These are phyloP conservation scores for Drosophila elegans DNA, from an alignment of 1,140 invertebrate genomes.

Conservation along the genomic window DNA sequence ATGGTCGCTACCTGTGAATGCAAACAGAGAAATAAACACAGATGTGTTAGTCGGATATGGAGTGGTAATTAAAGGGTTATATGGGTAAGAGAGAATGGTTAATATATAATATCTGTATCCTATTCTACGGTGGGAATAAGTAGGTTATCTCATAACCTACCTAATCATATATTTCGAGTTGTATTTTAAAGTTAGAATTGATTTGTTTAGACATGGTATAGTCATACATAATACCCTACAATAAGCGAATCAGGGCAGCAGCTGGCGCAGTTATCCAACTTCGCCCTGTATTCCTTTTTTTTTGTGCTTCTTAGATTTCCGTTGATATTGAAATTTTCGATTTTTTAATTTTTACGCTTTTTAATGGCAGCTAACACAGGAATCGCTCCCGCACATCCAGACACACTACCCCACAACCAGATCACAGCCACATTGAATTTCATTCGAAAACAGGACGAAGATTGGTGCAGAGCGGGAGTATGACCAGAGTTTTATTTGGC, in stretches of 20 bases:
- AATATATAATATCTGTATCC: neutral
- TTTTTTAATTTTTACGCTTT: slow-evolving; percentile 78
- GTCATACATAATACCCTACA: too few species aligned
- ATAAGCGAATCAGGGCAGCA: slow-evolving; percentile 27
- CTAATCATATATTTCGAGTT: too few species aligned
- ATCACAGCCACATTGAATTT: slow-evolving; percentile 68
- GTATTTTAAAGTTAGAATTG: too few species aligned
- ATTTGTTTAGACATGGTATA: too few species aligned
- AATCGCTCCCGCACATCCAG: slow-evolving; percentile 15
- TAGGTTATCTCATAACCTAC: too few species aligned
- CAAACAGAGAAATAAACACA: slow-evolving; percentile 51
- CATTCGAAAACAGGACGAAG: slow-evolving; percentile 22
- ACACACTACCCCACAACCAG: slow-evolving; percentile 25
- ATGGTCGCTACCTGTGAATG: slow-evolving; percentile 87
- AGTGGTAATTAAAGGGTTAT: slow-evolving; percentile 1
- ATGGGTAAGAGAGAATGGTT: neutral
- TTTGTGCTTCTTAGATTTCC: slow-evolving; percentile 19
- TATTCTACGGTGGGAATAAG: too few species aligned
- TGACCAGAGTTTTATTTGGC: slow-evolving; percentile 42
- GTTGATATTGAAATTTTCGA: slow-evolving; percentile 74
- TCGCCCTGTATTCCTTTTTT: slow-evolving; percentile 22
- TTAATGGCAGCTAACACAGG: slow-evolving; percentile 57
- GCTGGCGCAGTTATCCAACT: slow-evolving; percentile 4
- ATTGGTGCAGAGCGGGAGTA: neutral
- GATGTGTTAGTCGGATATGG: slow-evolving; percentile 52